Base-by-base conservation (phyloP, 1,140 invertebrate genomes). In the Pseudomyrmex gracilis region DNA sequence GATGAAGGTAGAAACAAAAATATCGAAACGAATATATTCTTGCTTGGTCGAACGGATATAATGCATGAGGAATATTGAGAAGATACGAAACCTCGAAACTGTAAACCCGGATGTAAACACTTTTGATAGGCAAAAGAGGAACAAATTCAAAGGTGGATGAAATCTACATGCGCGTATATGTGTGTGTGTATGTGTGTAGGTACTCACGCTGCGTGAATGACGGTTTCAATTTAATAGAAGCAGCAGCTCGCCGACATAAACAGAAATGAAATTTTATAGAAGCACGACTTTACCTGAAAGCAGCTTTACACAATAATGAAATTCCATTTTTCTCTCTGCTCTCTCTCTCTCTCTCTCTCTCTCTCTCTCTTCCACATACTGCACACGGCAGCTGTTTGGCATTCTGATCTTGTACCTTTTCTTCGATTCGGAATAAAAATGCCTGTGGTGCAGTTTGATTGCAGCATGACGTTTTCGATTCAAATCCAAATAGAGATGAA, bases 251-350 rank as follows among this genome's bases (percentile, higher is more conserved):
- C 74, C 51, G 64, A 53, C 55, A 60, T 80, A 80, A 80, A 80
- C 76, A 80, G 43, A 80, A 66, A 80, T 71, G 76, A 80, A 80
- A 80, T 80, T 80, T 80, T 80, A 80, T 71, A 47, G 76, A 70
- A 80, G 76, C 53, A 80, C 76, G 66, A 78, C 76, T 80, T 80
- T 80, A 49, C 20, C 43, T 43, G 76, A 68, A 51, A 47, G 76
- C 76, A 80, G 66, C 66, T 80, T 80, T 80, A 80, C 45, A 60
- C 76, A 70, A 60, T 80, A 80, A 80, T 71, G 76, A 70, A 80
- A 80, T 76, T 85, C 57, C 64, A 85, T 83, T 67, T 71, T 84
- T 83, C 60, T 82, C 85, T 78, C 73, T 13, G 80, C 57, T 17
- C 17, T 24, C 20, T 53, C 49, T 58, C 71, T 57, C 67, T 34